Percentiles rank a stretch among this genome's conserved stretches.
These are phyloP conservation scores for Entomyzon cyanotis DNA, from an alignment of 2,113 vertebrate species.

Conservation along the genomic window DNA sequence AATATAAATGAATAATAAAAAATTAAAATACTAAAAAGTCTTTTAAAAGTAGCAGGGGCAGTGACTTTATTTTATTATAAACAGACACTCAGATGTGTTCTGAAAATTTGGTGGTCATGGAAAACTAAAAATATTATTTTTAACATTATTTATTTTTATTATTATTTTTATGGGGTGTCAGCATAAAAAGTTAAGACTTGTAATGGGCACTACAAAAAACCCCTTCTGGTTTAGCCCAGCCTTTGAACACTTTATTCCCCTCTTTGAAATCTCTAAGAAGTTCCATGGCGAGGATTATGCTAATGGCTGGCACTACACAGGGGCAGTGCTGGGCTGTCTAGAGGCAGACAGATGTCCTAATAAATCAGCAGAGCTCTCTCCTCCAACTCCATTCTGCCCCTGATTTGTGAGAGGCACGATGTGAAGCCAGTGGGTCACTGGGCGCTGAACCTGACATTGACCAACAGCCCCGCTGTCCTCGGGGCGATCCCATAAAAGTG, in stretches of 20 bases:
- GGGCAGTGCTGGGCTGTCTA: slow-evolving; percentile 27
- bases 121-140: background rate
- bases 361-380: slow-evolving; percentile 62
- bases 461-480: slow-evolving; percentile 5
- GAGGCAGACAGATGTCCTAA: slow-evolving; percentile 63
- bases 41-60: slow-evolving; percentile 15
- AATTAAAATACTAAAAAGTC: background rate
- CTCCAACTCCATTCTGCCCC: slow-evolving; percentile 62
- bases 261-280: background rate
- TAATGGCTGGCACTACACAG: slow-evolving; percentile 12
- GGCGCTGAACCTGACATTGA: slow-evolving; percentile 69
- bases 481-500: slow-evolving; percentile 47
- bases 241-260: slow-evolving; percentile 45
- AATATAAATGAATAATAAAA: slow-evolving; percentile 37
- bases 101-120: background rate
- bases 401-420: slow-evolving; percentile 64
- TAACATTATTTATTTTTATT: background rate
- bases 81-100: slow-evolving; percentile 18
- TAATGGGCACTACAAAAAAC: background rate
- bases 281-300: slow-evolving; percentile 53
- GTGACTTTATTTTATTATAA: slow-evolving; percentile 27
- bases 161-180: background rate
- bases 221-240: background rate
- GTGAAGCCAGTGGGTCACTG: slow-evolving; percentile 54
- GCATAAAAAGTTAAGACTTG: background rate